Evolutionary conservation across 2,797 vertebrate genomes (phyloP).

Genomic region (Zalophus californianus): DNA sequence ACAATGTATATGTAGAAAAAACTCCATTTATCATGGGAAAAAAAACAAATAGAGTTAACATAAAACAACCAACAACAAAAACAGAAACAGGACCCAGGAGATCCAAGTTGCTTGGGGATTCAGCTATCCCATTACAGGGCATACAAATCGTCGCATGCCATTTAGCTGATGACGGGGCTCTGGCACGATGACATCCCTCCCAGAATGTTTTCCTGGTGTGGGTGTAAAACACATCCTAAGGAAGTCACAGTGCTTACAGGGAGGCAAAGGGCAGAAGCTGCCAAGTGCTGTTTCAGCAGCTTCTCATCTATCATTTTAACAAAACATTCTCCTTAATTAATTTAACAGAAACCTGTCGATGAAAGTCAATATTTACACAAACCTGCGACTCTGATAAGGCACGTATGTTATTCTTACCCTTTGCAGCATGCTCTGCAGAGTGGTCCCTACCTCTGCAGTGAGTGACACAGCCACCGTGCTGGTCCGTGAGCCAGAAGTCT

Average conservation of each 20-base stretch:
- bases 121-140: neutral
- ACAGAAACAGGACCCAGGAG: neutral
- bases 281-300: constrained; percentile 66
- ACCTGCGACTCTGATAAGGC: constrained; percentile 27
- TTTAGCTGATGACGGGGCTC: neutral
- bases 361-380: constrained; percentile 51
- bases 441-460: accelerated
- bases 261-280: neutral
- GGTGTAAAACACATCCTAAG: constrained; percentile 67
- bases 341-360: constrained; percentile 57
- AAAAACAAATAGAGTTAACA: neutral
- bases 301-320: neutral
- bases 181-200: neutral
- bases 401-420: neutral
- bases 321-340: constrained; percentile 65
- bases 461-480: neutral
- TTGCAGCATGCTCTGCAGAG: neutral
- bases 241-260: constrained; percentile 29
- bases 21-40: neutral
- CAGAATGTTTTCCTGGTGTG: constrained; percentile 42
- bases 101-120: neutral
- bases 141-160: neutral
- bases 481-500: neutral
- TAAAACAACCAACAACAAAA: neutral
- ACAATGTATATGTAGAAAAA: neutral